A percentile compares a stretch with the other conserved stretches of the same genome.
Evolutionary conservation across 2,888 invertebrate species (phyloP).

Genomic region (Melanchra persicariae): DNA sequence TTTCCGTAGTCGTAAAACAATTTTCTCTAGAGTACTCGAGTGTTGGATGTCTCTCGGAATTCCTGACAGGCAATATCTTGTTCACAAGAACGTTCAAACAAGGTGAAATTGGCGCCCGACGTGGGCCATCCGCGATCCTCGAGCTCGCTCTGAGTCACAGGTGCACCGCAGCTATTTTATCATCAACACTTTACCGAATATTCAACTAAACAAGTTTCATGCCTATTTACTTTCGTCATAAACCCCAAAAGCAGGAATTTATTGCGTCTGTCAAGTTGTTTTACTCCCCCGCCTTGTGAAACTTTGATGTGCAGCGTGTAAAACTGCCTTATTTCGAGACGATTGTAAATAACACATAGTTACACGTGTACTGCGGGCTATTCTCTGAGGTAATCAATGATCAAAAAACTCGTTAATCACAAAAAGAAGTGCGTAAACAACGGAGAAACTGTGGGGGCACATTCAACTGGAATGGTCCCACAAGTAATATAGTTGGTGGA

Average conservation of each 20-base stretch:
- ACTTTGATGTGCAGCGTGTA: conserved; percentile 67
- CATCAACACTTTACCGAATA: conserved; percentile 83
- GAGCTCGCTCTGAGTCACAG: conserved; percentile 80
- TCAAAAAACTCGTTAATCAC: conserved; percentile 72
- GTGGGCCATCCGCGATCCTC: conserved; percentile 73
- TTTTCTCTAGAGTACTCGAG: conserved; percentile 70
- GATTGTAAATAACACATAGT: conserved; percentile 50
- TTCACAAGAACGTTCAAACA: conserved; percentile 78
- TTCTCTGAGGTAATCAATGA: conserved; percentile 55
- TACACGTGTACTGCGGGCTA: conserved; percentile 41
- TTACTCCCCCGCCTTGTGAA: conserved; percentile 68
- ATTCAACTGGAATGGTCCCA: conserved; percentile 76
- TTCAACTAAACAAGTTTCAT: conserved; percentile 81
- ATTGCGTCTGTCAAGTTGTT: conserved; percentile 72
- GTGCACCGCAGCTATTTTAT: conserved; percentile 84
- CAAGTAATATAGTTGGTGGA: conserved; percentile 83
- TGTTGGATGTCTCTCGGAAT: conserved; percentile 74
- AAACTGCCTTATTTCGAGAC: conserved; percentile 25
- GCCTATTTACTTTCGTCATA: conserved; percentile 80
- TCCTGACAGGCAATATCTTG: conserved; percentile 80
- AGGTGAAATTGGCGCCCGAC: conserved; percentile 82
- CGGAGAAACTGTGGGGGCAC: conserved; percentile 71
- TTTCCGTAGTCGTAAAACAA: conserved; percentile 64
- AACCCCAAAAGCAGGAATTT: conserved; percentile 76
- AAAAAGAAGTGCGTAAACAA: conserved; percentile 79